Evolutionary conservation across 2,113 vertebrate species (phyloP), one percentile per base, ranked within the genome.

Genomic region (Hypomesus transpacificus): DNA sequence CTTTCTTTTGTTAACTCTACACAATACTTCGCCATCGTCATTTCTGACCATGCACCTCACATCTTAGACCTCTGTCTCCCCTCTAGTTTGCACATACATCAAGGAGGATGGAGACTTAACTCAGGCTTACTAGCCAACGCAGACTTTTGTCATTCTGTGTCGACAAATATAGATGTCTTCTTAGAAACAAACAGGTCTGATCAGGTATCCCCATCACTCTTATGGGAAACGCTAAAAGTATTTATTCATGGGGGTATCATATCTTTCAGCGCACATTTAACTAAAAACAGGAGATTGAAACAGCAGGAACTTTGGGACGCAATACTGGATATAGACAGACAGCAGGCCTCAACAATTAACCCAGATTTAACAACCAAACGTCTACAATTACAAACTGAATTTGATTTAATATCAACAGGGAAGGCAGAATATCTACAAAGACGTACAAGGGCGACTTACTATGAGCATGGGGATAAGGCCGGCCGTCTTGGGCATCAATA

Each of bases 111-210:
- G 52, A 68, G 31, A 56, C 18, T 54, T 1, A 68, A 68, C 3
- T 3, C 66, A 16, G 20, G 21, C 7, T 18, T 68, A 20, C 66
- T 56, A 3, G 8, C 66, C 18, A 56, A 56, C 16, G 26, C 4
- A 39, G 51, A 62, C 14, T 56, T 54, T 20, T 54, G 58, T 63
- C 26, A 63, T 14, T 56, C 54, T 50, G 14, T 75, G 9, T 28
- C 50, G 3, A 74, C 20, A 3, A 68, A 68, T 13, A 74, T 54
- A 14, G 66, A 74, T 21, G 22, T 68, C 17, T 74, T 68, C 16
- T n/a, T 67, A 24, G 17, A 74, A 20, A 68, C 64, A 14, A 75
- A 75, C 26, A 75, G 50, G 34, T 66, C 63, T n/a, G 63, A 66
- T 8, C 18, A 4, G 58, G 2, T n/a, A 26, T 14, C 53, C 14